Percentiles rank a stretch among this genome's conserved stretches.
Conservation (phyloP, 2,888 invertebrate species). For the Mythimna vitellina region DNA sequence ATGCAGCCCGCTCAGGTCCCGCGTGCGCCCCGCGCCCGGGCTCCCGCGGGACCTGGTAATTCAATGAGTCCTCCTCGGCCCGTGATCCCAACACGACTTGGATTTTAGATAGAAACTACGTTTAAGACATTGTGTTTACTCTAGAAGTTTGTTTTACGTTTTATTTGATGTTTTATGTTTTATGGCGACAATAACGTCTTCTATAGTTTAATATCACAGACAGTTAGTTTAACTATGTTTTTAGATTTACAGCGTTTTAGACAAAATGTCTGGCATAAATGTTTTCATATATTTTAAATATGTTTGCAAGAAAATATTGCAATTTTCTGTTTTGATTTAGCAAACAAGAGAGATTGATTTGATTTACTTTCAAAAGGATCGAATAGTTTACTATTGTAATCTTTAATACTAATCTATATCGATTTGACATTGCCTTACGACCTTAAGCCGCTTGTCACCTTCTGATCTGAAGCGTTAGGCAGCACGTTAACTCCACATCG, state of each 20-base stretch:
- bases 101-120: conserved; percentile 53
- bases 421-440: background rate
- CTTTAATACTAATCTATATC: background rate
- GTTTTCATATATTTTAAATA: conserved; percentile 3
- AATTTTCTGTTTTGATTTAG: background rate
- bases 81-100: conserved; percentile 57
- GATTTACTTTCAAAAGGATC: background rate
- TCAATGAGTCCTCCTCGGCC: conserved; percentile 62
- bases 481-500: conserved; percentile 16
- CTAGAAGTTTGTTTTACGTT: conserved; percentile 17
- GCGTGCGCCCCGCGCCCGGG: background rate
- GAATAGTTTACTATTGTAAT: conserved; percentile 16
- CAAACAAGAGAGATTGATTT: conserved; percentile 13
- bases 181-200: background rate
- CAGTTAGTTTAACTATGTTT: background rate
- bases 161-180: conserved; percentile 14
- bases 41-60: conserved; percentile 51
- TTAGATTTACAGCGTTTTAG: background rate
- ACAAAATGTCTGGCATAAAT: no score
- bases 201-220: background rate
- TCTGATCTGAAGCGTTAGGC: background rate
- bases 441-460: conserved; percentile 3
- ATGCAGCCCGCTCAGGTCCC: conserved; percentile 32
- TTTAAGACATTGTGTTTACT: conserved; percentile 32
- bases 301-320: background rate